These are phyloP conservation scores for Cephalopachus bancanus DNA, from an alignment of 2,797 vertebrate species.

Conservation along the genomic window DNA sequence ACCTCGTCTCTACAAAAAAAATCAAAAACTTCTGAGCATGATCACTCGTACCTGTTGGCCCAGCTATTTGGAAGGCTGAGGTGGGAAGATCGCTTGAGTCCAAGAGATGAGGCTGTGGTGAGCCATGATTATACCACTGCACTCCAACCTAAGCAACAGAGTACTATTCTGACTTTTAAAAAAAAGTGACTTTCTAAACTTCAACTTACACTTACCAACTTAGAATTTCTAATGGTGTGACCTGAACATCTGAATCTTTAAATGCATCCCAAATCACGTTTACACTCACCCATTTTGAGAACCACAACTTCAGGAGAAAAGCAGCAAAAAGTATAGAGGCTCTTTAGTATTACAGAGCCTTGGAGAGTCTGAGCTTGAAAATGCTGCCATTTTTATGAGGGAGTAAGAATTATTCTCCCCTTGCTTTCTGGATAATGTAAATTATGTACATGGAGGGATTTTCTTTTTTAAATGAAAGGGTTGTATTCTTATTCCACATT, in stretches of 20 bases:
- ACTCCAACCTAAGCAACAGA: no score
- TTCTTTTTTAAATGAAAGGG: conserved; percentile 38
- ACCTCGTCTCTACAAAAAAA: no score
- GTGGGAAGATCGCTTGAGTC: no score
- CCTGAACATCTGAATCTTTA: not conserved
- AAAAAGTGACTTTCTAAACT: not conserved
- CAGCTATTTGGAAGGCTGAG: no score
- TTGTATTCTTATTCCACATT: not conserved
- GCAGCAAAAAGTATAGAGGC: not conserved
- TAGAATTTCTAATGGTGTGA: not conserved
- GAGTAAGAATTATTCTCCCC: not conserved
- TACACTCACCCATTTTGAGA: not conserved
- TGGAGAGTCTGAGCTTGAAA: not conserved
- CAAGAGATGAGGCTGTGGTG: no score
- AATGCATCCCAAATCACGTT: not conserved
- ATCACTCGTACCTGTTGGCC: no score
- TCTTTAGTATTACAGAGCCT: rapidly evolving
- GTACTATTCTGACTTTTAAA: no score
- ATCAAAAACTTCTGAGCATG: no score
- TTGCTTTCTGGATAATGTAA: not conserved
- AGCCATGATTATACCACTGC: no score
- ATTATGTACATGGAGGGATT: not conserved
- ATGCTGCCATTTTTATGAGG: not conserved
- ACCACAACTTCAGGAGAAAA: not conserved
- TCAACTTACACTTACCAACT: not conserved